A percentile compares a stretch with the other conserved stretches of the same genome.
Evolutionary conservation across 2,888 invertebrate species (phyloP).

Genomic region (Teinopalpus imperialis): DNA sequence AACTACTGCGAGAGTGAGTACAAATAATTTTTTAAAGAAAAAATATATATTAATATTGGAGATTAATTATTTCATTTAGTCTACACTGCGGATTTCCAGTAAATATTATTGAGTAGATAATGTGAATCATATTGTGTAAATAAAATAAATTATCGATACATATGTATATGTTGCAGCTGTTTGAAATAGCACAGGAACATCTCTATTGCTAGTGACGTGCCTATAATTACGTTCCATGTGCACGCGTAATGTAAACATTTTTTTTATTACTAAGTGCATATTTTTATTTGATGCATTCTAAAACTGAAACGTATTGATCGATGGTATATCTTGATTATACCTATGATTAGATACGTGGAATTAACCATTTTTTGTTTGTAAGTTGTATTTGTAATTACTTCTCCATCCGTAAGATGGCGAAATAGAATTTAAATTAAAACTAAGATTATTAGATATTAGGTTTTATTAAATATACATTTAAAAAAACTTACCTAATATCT

Average conservation of each 20-base stretch:
- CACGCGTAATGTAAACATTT: neutral
- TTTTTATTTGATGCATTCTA: neutral
- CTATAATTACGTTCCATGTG: constrained; percentile 9
- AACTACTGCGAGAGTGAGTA: constrained; percentile 94
- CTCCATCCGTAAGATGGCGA: too few relatives aligned
- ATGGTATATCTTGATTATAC: constrained; percentile 6
- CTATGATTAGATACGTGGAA: neutral
- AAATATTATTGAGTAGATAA: too few relatives aligned
- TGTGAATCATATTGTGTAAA: too few relatives aligned
- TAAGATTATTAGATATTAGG: too few relatives aligned
- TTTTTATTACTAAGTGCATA: constrained; percentile 6
- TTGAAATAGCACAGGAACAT: constrained; percentile 5
- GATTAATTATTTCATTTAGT: too few relatives aligned
- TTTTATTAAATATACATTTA: too few relatives aligned
- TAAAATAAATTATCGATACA: too few relatives aligned
- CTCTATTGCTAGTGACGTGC: constrained; percentile 11
- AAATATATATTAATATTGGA: neutral
- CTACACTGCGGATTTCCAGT: too few relatives aligned
- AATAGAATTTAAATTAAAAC: too few relatives aligned
- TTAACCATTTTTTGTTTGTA: constrained; percentile 6
- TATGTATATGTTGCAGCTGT: constrained; percentile 9
- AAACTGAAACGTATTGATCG: constrained; percentile 9
- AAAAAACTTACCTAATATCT: too few relatives aligned
- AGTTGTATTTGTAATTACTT: neutral
- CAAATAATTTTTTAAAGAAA: constrained; percentile 3